Conservation (phyloP, 2,888 invertebrate genomes). For the Xestia rhomboidea region DNA sequence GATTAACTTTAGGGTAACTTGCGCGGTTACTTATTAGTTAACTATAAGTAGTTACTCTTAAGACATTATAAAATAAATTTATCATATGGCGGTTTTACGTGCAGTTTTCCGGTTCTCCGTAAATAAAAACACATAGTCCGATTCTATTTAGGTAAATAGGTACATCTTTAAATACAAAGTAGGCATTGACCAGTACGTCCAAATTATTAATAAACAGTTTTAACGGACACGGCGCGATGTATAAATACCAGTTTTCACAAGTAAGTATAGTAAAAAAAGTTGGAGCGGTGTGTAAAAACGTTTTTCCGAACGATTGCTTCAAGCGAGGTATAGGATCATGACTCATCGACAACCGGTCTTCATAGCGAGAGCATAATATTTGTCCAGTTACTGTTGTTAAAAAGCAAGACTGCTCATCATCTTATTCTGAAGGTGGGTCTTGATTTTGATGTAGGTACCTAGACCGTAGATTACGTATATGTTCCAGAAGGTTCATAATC, state of each 20-base stretch:
- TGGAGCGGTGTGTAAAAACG: neutral
- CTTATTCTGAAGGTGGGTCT: neutral
- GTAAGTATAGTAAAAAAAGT: neutral
- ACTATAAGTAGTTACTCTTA: neutral
- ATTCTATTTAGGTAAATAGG: neutral
- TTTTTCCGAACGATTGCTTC: conserved; percentile 8
- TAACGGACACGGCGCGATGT: neutral
- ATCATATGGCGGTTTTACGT: neutral
- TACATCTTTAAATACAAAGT: neutral
- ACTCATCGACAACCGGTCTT: conserved; percentile 34
- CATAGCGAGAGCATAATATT: conserved; percentile 8
- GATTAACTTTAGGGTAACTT: neutral
- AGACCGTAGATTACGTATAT: neutral
- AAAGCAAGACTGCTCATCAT: neutral
- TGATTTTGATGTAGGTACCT: neutral
- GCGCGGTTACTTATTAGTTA: too few relatives aligned
- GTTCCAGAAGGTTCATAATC: neutral
- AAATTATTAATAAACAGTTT: neutral
- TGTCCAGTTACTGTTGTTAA: neutral
- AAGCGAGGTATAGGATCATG: neutral
- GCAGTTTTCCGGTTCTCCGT: neutral
- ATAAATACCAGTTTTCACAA: conserved; percentile 1
- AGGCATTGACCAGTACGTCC: neutral
- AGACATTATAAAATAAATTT: neutral
- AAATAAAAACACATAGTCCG: neutral